Evolutionary conservation across 2,888 invertebrate species (phyloP).

Genomic region (Neria commutata): DNA sequence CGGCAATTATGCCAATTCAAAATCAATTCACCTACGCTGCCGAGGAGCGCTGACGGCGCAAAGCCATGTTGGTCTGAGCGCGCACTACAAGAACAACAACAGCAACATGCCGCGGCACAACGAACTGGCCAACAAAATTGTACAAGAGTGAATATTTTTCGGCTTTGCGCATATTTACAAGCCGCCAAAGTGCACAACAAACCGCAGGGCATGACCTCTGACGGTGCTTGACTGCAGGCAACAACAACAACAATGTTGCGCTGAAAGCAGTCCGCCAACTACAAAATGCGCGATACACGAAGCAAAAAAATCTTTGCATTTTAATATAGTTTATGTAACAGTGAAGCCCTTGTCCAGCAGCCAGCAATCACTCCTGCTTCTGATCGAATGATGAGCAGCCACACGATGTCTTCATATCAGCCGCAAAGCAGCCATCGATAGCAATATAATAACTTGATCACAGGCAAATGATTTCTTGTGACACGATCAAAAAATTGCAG

Average conservation of each 20-base stretch:
- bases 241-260: not conserved
- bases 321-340: slow-evolving; percentile 33
- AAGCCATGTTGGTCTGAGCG: not conserved
- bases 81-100: slow-evolving; percentile 25
- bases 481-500: slow-evolving; percentile 40
- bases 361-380: not conserved
- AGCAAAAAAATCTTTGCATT: slow-evolving; percentile 26
- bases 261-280: slow-evolving; percentile 27
- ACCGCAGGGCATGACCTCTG: slow-evolving; percentile 47
- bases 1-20: slow-evolving; percentile 13
- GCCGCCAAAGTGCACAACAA: slow-evolving; percentile 44
- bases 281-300: slow-evolving; percentile 8
- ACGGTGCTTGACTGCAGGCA: slow-evolving; percentile 31
- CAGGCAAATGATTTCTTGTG: slow-evolving; percentile 48
- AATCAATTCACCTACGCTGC: slow-evolving; percentile 9
- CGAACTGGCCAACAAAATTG: too few relatives aligned
- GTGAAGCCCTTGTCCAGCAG: not conserved
- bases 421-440: slow-evolving; percentile 24
- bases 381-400: too few relatives aligned
- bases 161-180: slow-evolving; percentile 46
- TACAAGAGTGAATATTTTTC: slow-evolving; percentile 17
- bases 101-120: not conserved
- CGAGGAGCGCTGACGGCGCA: not conserved
- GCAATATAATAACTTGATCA: slow-evolving; percentile 47
- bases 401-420: slow-evolving; percentile 6